Percentiles rank a stretch among this genome's conserved stretches.
These are phyloP conservation scores for Falco novaeseelandiae DNA, from an alignment of 2,797 vertebrate genomes.

Conservation along the genomic window DNA sequence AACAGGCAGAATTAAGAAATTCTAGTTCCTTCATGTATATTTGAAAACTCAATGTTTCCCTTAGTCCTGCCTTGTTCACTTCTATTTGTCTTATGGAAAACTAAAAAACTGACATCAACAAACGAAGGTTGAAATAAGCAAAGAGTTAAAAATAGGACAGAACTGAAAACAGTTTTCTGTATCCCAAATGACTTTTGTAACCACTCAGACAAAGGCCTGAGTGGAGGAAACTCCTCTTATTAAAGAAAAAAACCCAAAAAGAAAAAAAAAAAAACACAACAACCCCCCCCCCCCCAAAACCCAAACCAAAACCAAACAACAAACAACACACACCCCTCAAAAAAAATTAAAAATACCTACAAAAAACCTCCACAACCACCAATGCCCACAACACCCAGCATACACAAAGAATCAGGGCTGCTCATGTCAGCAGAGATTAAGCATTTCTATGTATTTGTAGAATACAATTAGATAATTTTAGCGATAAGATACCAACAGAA, in stretches of 20 bases:
- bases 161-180: background rate
- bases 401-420: background rate
- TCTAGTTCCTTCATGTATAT: background rate
- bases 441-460: background rate
- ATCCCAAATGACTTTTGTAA: background rate
- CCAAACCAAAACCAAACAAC: background rate
- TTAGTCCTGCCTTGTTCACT: background rate
- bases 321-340: no score
- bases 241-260: background rate
- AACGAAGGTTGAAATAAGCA: background rate
- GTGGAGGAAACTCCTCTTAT: background rate
- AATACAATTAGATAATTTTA: background rate
- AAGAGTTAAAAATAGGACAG: background rate
- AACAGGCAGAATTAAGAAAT: background rate
- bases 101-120: background rate
- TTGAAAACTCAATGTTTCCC: background rate
- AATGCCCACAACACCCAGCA: rapidly evolving
- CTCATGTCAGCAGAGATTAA: background rate
- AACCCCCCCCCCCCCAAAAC: no score
- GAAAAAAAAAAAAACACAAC: no score
- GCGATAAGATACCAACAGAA: background rate
- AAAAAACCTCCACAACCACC: background rate
- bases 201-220: background rate
- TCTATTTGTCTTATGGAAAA: background rate
- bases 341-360: background rate